Evolutionary conservation across 2,797 vertebrate species (phyloP).

Genomic region (Anguilla anguilla): DNA sequence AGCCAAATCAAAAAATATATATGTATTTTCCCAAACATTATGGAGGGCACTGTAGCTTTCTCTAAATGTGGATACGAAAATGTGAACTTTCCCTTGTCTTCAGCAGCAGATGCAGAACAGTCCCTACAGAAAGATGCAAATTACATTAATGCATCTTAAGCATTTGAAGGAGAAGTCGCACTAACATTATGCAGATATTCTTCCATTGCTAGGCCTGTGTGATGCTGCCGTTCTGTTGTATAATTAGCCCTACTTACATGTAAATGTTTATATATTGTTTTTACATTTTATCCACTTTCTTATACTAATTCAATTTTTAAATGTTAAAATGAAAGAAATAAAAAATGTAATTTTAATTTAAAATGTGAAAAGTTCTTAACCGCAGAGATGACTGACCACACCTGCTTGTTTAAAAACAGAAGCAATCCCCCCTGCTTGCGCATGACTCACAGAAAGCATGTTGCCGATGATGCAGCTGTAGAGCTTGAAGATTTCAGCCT

Average conservation of each 20-base stretch:
- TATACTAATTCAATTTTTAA: not conserved
- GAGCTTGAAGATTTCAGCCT: constrained; percentile 91
- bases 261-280: not conserved
- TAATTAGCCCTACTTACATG: not conserved
- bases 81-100: not conserved
- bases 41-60: not conserved
- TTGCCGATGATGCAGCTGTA: constrained; percentile 98
- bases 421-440: too few species aligned
- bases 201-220: not conserved
- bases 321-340: not conserved
- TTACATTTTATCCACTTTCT: not conserved
- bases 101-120: not conserved
- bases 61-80: not conserved
- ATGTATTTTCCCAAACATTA: too few species aligned
- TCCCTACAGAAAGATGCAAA: not conserved
- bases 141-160: not conserved
- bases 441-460: constrained; percentile 90
- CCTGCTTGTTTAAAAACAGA: not conserved
- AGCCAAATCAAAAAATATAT: too few species aligned
- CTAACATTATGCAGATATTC: not conserved
- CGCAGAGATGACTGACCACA: not conserved
- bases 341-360: not conserved
- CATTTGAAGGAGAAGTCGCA: not conserved
- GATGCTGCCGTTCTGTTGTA: not conserved
- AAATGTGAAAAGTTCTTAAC: not conserved